Evolutionary conservation across 2,113 vertebrate species (phyloP).

Genomic region (Colius striatus): DNA sequence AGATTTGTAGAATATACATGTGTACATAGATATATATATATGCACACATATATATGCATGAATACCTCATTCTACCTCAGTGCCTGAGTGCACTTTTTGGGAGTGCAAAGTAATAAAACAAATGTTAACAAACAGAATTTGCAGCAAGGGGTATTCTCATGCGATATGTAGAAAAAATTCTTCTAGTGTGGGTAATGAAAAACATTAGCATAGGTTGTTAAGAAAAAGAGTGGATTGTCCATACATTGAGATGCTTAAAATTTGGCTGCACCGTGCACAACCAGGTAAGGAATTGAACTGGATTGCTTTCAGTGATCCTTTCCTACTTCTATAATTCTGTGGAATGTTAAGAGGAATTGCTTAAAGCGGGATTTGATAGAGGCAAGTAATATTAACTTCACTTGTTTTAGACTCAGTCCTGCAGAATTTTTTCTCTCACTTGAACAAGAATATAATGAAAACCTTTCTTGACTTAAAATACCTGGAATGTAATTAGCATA

Average conservation of each 20-base stretch:
- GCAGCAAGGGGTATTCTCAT: neutral
- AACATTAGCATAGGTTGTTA: neutral
- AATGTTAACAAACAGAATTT: neutral
- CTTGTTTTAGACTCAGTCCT: neutral
- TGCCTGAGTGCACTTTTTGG: fast-evolving
- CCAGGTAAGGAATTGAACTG: neutral
- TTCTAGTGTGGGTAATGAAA: neutral
- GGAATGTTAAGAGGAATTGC: neutral
- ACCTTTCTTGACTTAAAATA: neutral
- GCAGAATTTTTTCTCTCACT: neutral
- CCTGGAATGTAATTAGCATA: neutral
- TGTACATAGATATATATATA: neutral
- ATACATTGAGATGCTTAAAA: neutral
- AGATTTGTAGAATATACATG: neutral
- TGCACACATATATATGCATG: neutral
- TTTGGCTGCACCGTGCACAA: neutral
- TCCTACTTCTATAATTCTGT: neutral
- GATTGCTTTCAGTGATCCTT: neutral
- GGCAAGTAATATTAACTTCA: neutral
- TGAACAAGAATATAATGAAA: neutral
- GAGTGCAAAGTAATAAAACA: neutral
- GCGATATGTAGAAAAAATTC: neutral
- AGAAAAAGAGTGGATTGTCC: neutral
- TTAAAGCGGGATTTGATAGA: neutral
- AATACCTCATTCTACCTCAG: neutral